Conservation (phyloP, 1,140 invertebrate species). For the Drosophila tani region DNA sequence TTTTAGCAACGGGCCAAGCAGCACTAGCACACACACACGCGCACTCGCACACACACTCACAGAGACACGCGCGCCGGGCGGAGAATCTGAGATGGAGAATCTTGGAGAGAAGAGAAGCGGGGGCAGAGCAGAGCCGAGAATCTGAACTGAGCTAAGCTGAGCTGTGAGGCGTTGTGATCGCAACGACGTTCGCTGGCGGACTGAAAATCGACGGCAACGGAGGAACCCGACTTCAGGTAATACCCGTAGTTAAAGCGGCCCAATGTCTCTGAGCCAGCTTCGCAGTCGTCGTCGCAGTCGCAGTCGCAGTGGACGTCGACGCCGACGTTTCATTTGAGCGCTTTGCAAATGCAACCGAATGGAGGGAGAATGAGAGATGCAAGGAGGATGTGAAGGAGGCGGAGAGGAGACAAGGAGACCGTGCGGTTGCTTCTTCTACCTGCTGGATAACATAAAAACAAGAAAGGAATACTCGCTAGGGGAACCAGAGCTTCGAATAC, state of each 20-base stretch:
- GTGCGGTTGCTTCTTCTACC: slow-evolving; percentile 19
- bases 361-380: slow-evolving; percentile 10
- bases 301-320: slow-evolving; percentile 14
- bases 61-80: slow-evolving; percentile 22
- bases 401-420: slow-evolving; percentile 22
- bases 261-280: slow-evolving; percentile 15
- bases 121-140: slow-evolving; percentile 17
- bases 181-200: slow-evolving; percentile 69
- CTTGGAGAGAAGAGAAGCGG: slow-evolving; percentile 6
- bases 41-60: slow-evolving; percentile 9
- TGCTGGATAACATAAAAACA: slow-evolving; percentile 21
- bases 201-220: slow-evolving; percentile 44
- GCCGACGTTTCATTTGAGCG: slow-evolving; percentile 19
- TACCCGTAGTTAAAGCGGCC: slow-evolving; percentile 18
- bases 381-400: background rate
- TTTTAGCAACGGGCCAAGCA: slow-evolving; percentile 65
- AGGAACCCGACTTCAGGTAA: slow-evolving; percentile 54
- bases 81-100: slow-evolving; percentile 38
- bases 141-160: slow-evolving; percentile 27
- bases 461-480: background rate
- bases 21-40: slow-evolving; percentile 47
- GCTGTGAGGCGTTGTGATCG: slow-evolving; percentile 58
- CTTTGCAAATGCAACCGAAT: slow-evolving; percentile 24
- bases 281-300: slow-evolving; percentile 3
- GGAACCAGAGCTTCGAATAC: background rate